Conservation (phyloP, 2,888 invertebrate species). For the Coleophora deauratella region DNA sequence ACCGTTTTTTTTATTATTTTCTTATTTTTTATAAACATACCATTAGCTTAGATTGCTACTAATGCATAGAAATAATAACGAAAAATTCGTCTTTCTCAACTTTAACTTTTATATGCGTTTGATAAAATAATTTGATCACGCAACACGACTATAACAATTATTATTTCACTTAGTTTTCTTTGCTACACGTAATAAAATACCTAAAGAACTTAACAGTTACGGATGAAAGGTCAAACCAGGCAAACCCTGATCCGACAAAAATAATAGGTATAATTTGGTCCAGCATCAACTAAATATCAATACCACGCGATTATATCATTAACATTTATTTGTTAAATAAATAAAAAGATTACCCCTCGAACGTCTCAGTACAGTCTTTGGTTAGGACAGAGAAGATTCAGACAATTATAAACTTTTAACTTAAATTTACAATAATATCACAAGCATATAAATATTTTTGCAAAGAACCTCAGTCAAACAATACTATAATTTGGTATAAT, state of each 20-base stretch:
- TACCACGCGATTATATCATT: conserved; percentile 16
- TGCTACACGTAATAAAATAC: no score
- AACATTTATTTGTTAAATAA: conserved; percentile 35
- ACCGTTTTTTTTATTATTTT: conserved; percentile 58
- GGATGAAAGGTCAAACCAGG: no score
- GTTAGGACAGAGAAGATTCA: conserved; percentile 63
- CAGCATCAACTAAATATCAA: conserved; percentile 47
- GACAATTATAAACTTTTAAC: conserved; percentile 52
- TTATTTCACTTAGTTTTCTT: no score
- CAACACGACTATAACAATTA: conserved; percentile 34
- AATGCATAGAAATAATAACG: conserved; percentile 48
- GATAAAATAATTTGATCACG: conserved; percentile 38
- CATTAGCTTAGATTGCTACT: conserved; percentile 60
- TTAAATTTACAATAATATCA: conserved; percentile 67
- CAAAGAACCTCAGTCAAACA: conserved; percentile 31
- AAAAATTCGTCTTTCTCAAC: conserved; percentile 53
- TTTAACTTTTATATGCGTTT: conserved; percentile 38
- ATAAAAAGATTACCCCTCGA: conserved; percentile 37
- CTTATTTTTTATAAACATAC: conserved; percentile 58
- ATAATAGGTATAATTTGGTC: conserved; percentile 53
- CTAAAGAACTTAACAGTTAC: no score
- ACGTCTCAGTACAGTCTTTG: conserved; percentile 64
- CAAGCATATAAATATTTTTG: conserved; percentile 51
- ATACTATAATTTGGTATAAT: conserved; percentile 1
- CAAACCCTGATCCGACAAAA: no score